phyloP scores from a whole-genome alignment of 2,888 invertebrate genomes.

The Neoitamus cyanurus region DNA sequence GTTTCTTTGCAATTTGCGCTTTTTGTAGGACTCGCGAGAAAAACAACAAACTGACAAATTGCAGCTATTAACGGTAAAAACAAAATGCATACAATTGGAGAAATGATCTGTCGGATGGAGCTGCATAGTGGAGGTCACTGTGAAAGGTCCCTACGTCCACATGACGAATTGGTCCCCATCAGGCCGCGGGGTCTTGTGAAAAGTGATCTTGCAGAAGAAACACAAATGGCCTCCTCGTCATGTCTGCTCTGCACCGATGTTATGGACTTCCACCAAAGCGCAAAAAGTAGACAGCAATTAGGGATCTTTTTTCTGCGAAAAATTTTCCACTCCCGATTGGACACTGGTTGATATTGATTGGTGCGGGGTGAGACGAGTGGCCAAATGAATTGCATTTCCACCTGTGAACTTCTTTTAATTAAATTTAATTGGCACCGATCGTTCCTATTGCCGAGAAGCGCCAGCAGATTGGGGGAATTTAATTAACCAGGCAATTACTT shows the following conservation, averaged over 20 bases:
- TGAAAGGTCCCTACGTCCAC: not conserved
- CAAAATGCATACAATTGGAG: conserved; percentile 19
- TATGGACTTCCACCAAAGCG: not conserved
- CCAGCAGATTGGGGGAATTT: not conserved
- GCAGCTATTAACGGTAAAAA: conserved; percentile 32
- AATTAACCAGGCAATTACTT: not conserved
- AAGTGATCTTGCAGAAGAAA: conserved; percentile 13
- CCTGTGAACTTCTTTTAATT: not conserved
- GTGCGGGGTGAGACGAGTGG: not conserved
- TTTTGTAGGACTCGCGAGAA: not conserved
- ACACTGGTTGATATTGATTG: not conserved
- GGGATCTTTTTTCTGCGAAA: not conserved
- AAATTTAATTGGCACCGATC: not conserved
- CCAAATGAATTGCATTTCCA: not conserved
- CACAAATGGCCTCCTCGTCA: not conserved
- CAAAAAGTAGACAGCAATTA: not conserved
- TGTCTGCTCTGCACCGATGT: not conserved
- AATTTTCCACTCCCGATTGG: not conserved
- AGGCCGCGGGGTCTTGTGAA: not conserved
- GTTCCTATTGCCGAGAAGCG: not conserved
- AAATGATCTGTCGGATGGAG: conserved; percentile 3
- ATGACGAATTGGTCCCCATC: not conserved
- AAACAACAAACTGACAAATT: not conserved
- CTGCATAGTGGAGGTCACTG: not conserved
- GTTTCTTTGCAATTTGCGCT: not conserved